Evolutionary conservation across 2,888 invertebrate genomes (phyloP).

Genomic region (Parochlus steinenii): DNA sequence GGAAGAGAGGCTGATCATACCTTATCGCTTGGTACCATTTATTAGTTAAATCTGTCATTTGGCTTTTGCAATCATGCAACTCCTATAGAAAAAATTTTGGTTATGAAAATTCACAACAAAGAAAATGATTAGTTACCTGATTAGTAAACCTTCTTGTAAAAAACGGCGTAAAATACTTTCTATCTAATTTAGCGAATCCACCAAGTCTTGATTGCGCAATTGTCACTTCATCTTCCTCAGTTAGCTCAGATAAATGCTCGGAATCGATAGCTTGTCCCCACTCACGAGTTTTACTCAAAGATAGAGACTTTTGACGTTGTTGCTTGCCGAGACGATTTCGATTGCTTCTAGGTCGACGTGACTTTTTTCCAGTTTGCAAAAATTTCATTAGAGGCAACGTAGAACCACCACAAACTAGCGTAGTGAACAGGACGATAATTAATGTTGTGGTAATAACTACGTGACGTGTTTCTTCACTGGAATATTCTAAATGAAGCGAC

Average conservation of each 20-base stretch:
- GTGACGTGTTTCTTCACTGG: conserved; percentile 76
- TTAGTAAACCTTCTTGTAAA: conserved; percentile 92
- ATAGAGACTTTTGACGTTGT: conserved; percentile 44
- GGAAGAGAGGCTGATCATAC: conserved; percentile 34
- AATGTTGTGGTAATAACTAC: conserved; percentile 95
- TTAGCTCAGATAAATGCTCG: conserved; percentile 81
- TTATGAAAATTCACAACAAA: neutral
- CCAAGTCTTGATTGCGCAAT: conserved; percentile 64
- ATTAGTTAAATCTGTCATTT: conserved; percentile 91
- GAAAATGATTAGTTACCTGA: conserved; percentile 38
- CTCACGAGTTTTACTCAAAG: conserved; percentile 93
- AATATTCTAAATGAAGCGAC: conserved; percentile 85
- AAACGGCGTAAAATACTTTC: conserved; percentile 89
- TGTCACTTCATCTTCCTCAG: conserved; percentile 76
- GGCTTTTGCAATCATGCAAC: conserved; percentile 86
- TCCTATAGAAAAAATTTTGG: conserved; percentile 41
- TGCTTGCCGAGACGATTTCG: conserved; percentile 39
- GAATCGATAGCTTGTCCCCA: conserved; percentile 93
- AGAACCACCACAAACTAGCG: conserved; percentile 87
- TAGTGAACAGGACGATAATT: conserved; percentile 94
- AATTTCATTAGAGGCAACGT: conserved; percentile 95
- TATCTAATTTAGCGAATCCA: conserved; percentile 83
- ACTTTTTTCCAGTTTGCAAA: conserved; percentile 39
- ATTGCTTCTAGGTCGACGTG: conserved; percentile 23
- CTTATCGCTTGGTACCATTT: conserved; percentile 96